Base-by-base conservation (phyloP, 2,888 invertebrate species). In the Amblyteles armatorius region DNA sequence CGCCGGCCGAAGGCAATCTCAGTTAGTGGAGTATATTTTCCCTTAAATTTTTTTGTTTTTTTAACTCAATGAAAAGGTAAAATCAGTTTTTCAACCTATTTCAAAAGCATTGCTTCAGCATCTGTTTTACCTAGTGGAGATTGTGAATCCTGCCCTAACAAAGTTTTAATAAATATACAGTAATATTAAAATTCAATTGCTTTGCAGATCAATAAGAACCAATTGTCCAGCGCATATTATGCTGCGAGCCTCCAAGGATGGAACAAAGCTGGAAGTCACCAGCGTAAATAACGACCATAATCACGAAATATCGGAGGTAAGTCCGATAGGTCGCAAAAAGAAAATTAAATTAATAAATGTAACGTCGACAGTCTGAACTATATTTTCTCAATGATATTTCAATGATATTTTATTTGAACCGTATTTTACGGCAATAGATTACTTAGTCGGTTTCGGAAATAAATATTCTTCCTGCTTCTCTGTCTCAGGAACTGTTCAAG, bases 251-350 rank as follows among this genome's bases (percentile, higher is more conserved):
- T 93, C 94, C 6, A 94, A 94, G 88, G 93, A 93, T 87, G 94
- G 94, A 40, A 92, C 92, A 50, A 93, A 94, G 84, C 86, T 94
- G 48, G 94, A 94, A 90, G 94, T 94, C 2, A 94, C 94, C n/a
- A 93, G 94, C 81, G 94, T 94, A 13, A 94, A 94, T 86, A 94
- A 94, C 83, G 92, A 94, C 48, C 94, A 94, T 87, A 94, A 94
- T 89, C 94, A 94, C 79, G 94, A 94, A 87, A 94, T 94, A 52
- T 94, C 94, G 1, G 93, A 94, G 90, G 93, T 92, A 88, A 63
- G 11, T 52, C 79, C 13, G 29, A 63, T 72, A 29, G 22, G 2
- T 36, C 11, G n/a, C 69, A 50, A 73, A 55, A 50, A 40, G 63
- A 19, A 11, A 55, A 72, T 48, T 1, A 55, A 63, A 67, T 52